Percentiles rank a stretch among this genome's conserved stretches.
Conservation (phyloP, 2,888 invertebrate species). For the Neocrepidodera transversa region DNA sequence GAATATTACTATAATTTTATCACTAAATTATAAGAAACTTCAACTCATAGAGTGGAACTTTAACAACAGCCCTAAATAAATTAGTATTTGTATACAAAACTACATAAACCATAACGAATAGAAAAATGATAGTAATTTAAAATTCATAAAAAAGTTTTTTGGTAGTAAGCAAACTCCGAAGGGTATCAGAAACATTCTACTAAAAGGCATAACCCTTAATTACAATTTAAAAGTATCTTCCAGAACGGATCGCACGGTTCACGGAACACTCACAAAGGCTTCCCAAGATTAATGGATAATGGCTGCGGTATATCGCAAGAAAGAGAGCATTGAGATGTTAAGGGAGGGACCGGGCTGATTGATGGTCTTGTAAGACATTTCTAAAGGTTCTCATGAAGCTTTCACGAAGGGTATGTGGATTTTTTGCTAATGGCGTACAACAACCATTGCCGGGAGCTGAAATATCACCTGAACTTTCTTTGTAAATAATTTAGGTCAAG, state of each 20-base stretch:
- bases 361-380: conserved; percentile 39
- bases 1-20: too few relatives aligned
- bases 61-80: too few relatives aligned
- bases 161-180: conserved; percentile 2
- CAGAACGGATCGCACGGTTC: conserved; percentile 47
- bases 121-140: too few relatives aligned
- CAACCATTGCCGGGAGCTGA: conserved; percentile 20
- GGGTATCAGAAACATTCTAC: conserved; percentile 25
- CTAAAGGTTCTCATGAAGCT: conserved; percentile 41
- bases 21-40: too few relatives aligned
- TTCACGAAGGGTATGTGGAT: conserved; percentile 39
- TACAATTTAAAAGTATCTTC: conserved; percentile 52
- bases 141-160: too few relatives aligned
- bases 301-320: conserved; percentile 51
- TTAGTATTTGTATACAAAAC: too few relatives aligned
- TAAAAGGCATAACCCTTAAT: conserved; percentile 43
- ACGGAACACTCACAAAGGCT: conserved; percentile 48
- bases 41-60: too few relatives aligned
- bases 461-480: conserved; percentile 35
- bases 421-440: conserved; percentile 37
- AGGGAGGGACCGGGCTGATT: conserved; percentile 45
- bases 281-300: conserved; percentile 51
- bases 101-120: too few relatives aligned
- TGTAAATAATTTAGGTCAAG: conserved; percentile 33
- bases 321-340: conserved; percentile 50